Evolutionary conservation across 1,140 invertebrate species (phyloP).

Genomic region (Leptestheria dahalacensis): DNA sequence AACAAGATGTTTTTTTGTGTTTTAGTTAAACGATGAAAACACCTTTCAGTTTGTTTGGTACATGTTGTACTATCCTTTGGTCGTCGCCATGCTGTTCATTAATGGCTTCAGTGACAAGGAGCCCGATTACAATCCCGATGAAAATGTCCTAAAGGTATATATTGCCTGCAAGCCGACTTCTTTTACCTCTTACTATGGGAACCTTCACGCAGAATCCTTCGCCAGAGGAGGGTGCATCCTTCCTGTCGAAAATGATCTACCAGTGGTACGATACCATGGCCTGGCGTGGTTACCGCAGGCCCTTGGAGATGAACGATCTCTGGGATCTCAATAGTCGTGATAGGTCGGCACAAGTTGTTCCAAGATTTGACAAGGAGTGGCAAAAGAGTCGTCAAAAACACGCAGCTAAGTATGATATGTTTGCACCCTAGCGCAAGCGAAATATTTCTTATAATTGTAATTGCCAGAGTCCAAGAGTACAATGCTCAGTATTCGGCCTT

Average conservation of each 20-base stretch:
- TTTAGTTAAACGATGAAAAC: slow-evolving; percentile 22
- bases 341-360: slow-evolving; percentile 58
- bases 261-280: slow-evolving; percentile 80
- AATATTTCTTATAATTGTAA: too few relatives aligned
- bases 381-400: slow-evolving; percentile 36
- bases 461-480: too few relatives aligned
- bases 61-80: slow-evolving; percentile 62
- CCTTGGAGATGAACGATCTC: slow-evolving; percentile 62
- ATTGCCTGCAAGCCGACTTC: too few relatives aligned
- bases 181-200: neutral
- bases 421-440: too few relatives aligned
- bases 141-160: slow-evolving; percentile 41
- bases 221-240: slow-evolving; percentile 71
- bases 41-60: slow-evolving; percentile 53
- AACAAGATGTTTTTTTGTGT: neutral
- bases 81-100: slow-evolving; percentile 53
- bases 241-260: slow-evolving; percentile 75
- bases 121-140: slow-evolving; percentile 49
- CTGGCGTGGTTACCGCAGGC: slow-evolving; percentile 64
- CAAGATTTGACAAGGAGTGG: slow-evolving; percentile 76
- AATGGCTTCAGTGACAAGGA: slow-evolving; percentile 66
- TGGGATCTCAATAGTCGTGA: slow-evolving; percentile 83
- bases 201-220: slow-evolving; percentile 55
- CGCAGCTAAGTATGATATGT: slow-evolving; percentile 20
- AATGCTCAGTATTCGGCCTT: too few relatives aligned